Base-by-base conservation (phyloP, 2,113 vertebrate species). In the Trichechus manatus region DNA sequence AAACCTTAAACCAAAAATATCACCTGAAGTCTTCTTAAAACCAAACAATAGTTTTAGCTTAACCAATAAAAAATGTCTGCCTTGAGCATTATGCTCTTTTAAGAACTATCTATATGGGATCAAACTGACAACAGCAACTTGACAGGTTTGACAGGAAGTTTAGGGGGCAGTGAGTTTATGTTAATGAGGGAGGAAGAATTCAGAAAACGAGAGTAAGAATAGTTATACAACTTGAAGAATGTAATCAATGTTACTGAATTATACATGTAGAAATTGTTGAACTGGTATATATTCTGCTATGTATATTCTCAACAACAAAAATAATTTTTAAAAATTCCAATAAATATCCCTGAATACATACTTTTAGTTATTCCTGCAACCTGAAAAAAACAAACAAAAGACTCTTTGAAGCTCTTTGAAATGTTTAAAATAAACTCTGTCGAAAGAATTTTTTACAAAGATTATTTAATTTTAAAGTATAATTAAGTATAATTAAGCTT, bases 381-480 rank as follows among this genome's bases (percentile, higher is more conserved):
- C 10, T 74, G 14, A 93, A 93, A 59, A 59, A 93, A 75, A 75
- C 13, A 96, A 56, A 61, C 42, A 29, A 68, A 68, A 78, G n/a
- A 22, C 19, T 75, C 29, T 27, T 47, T 44, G 14, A 50, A 39
- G 29, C 9, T 86, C 59, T 91, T 14, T 64, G 44, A 92, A 95
- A 72, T 7, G 15, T 33, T 87, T 66, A 95, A 42, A 84, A 80
- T 77, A 70, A 80, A 56, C 7, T 39, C 39, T 50, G 20, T 78
- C 75, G 53, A 74, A 90, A 87, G 10, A 61, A 79, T 74, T 77
- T 74, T 77, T 87, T 20, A 31, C 31, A 47, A 83, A 68, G 53
- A 50, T 88, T 47, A 33, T 87, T 92, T 84, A 42, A n/a, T 89
- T 93, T 85, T 29, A 64, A 89, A 59, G 13, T 42, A 78, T 25